Conservation (phyloP, 1,140 invertebrate species). For the Temnothorax curvispinosus region DNA sequence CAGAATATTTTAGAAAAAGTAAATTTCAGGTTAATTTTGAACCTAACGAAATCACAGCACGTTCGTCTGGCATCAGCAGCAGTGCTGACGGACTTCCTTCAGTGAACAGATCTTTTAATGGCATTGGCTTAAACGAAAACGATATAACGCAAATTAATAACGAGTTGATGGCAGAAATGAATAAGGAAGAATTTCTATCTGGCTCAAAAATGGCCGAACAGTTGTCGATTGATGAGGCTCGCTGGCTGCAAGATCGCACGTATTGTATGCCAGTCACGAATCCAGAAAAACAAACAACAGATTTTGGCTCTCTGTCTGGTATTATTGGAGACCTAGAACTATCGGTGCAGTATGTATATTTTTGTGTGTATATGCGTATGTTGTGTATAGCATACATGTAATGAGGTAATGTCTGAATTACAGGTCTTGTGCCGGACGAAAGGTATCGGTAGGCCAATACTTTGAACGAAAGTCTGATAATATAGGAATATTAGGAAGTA, state of each 20-base stretch:
- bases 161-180: slow-evolving; percentile 71
- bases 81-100: slow-evolving; percentile 49
- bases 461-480: slow-evolving; percentile 79
- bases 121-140: slow-evolving; percentile 74
- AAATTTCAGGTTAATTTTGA: slow-evolving; percentile 78
- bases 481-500: slow-evolving; percentile 70
- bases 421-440: slow-evolving; percentile 75
- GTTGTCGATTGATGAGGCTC: slow-evolving; percentile 77
- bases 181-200: slow-evolving; percentile 76
- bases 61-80: slow-evolving; percentile 78
- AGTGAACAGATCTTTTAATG: slow-evolving; percentile 36
- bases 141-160: neutral
- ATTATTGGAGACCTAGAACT: slow-evolving; percentile 80
- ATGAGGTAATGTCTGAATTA: slow-evolving; percentile 19
- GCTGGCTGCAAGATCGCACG: slow-evolving; percentile 73
- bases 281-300: slow-evolving; percentile 72
- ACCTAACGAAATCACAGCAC: slow-evolving; percentile 80
- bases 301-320: slow-evolving; percentile 81
- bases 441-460: slow-evolving; percentile 79
- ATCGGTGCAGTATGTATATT: slow-evolving; percentile 73
- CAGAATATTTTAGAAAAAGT: neutral
- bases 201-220: slow-evolving; percentile 75
- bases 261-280: slow-evolving; percentile 57
- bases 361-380: neutral
- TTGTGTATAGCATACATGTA: neutral